These are phyloP conservation scores for Artemia franciscana DNA, from an alignment of 1,140 invertebrate genomes.

Conservation along the genomic window DNA sequence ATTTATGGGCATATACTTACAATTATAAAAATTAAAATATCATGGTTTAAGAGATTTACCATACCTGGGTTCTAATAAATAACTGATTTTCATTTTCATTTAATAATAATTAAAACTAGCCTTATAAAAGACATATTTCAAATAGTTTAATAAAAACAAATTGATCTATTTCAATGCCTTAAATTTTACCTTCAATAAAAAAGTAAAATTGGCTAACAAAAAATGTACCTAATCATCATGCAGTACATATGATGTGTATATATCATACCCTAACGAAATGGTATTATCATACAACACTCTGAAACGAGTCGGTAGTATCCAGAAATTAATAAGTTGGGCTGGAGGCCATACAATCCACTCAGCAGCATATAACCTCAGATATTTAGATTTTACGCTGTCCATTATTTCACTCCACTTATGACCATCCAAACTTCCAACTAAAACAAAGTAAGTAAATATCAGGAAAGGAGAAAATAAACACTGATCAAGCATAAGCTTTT, in stretches of 20 bases:
- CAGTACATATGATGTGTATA: constrained; percentile 79
- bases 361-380: constrained; percentile 46
- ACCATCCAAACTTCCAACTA: constrained; percentile 43
- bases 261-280: constrained; percentile 69
- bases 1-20: no score
- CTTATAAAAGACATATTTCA: no score
- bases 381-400: constrained; percentile 49
- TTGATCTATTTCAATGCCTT: no score
- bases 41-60: no score
- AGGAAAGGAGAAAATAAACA: constrained; percentile 61
- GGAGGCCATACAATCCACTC: constrained; percentile 62
- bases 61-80: no score
- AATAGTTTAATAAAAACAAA: no score
- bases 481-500: constrained; percentile 73
- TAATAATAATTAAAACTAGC: no score
- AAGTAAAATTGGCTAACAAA: no score
- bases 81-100: no score
- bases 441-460: constrained; percentile 54
- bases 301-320: constrained; percentile 53
- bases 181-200: no score
- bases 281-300: constrained; percentile 73
- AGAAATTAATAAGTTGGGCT: constrained; percentile 64
- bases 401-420: constrained; percentile 32
- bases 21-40: no score
- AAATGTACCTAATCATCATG: constrained; percentile 28